Base-by-base conservation (phyloP, 2,888 invertebrate species). In the Harpagoxenus sublaevis region DNA sequence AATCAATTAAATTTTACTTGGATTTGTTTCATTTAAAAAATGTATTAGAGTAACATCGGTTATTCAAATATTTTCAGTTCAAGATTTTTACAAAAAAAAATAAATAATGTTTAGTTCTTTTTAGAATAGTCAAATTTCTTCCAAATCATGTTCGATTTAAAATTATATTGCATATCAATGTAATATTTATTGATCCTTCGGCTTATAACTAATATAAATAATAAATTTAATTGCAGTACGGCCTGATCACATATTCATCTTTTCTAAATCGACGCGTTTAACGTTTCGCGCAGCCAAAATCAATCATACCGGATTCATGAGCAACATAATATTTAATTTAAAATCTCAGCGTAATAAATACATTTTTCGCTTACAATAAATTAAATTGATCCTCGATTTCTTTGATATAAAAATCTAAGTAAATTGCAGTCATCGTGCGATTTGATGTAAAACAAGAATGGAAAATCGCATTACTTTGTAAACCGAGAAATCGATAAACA, bases 101-200 rank as follows among this genome's bases (percentile, higher is more conserved):
- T 73, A 18, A 35, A 70, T 71, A 51, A 2, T 68, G 4, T n/a
- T 65, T n/a, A 12, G 5, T 18, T 70, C 0, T 12, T n/a, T 35
- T 53, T n/a, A 45, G 1, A 65, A 65, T 39, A 35, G 39, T 39
- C 9, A 65, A 42, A 42, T 0, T 23, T 42, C 6, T 66, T 15
- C 45, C 23, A 35, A 45, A 48, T 48, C 35, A 18, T 53, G 0
- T 15, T 39, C 8, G 8, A 2, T 39, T 55, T 2, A 42, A 28
- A 57, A 57, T 73, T 15, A 5, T 55, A 1, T 48, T 48, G 5
- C 15, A 28, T 18, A n/a, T 70, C 18, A 28, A 48, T 18, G 9
- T 71, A 15, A 28, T 57, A 57, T 57, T 71, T 57, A 57, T 60
- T 57, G 9, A 57, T 73, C 23, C 15, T 53, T 55, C 23, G 15